Base-by-base conservation (phyloP, 2,888 invertebrate species). In the Thera obeliscata region DNA sequence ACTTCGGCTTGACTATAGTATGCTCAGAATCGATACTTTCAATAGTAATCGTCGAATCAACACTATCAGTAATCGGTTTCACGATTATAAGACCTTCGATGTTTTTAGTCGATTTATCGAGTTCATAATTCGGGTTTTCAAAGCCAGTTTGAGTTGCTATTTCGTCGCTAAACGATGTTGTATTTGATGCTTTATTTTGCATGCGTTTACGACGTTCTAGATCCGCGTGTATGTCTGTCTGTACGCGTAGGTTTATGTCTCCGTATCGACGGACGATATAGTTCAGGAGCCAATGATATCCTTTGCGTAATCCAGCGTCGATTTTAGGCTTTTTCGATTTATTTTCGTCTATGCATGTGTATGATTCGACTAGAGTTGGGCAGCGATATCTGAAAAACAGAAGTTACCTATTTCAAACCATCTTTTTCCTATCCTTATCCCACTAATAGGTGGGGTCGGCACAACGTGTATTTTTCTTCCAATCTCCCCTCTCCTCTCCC, bases 321-420 rank as follows among this genome's bases (percentile, higher is more conserved):
- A 96, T 88, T 86, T 95, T 95, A 2, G 88, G 86, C 61, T 94
- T 94, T 73, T 87, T 91, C 0, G 81, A 74, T 38, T 85, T 89
- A 0, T 59, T 74, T n/a, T 83, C 81, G 3, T 79, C 70, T 0
- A 80, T 76, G 22, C 87, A 65, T 0, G 95, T 94, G 88, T 96
- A 96, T 2, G 95, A 95, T 88, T 97, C 97, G 0, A 98, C 96
- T 82, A 97, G 91, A 0, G 98, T 97, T 0, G 97, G 97, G 84
- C 97, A 97, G 79, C 95, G 94, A 84, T 96, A 96, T 74, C 94
- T 94, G 83, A 7, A 80, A 57, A 74, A 5, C 33, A 46, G 7
- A 46, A 54, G 11, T 56, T 49, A 50, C 41, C 9, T n/a, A 22
- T 38, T 8, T 46, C 2, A 6, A 38, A 38, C 22, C 22, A 22